Base-by-base conservation (phyloP, 2,888 invertebrate genomes). In the Drosophila borealis region DNA sequence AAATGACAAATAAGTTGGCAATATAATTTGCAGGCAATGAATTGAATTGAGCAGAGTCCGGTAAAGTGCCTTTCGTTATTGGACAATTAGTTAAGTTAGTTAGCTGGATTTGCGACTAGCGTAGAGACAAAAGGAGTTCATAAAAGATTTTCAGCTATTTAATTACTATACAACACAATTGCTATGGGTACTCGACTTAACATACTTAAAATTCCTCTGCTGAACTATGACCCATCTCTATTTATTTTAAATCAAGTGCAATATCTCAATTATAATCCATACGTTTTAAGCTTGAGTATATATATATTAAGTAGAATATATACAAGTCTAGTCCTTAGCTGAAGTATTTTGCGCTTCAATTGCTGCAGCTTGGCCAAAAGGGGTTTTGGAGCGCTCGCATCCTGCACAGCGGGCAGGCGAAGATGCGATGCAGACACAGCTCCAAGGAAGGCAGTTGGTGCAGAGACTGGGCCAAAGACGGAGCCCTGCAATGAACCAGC, bases 1-100 rank as follows among this genome's bases (percentile, higher is more conserved):
- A 48, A 61, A 64, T 77, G 76, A 76, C 78, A 76, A 76, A 77
- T 73, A 64, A 69, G 64, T 50, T 77, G 78, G 63, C 42, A 51
- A 73, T 59, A 69, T 68, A 77, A 75, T 75, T 75, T 64, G 63
- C 63, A 54, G 51, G 55, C 63, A 60, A 70, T 60, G 59, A 68
- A 73, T 61, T 45, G 37, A 45, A 25, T 41, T 41, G 29, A 37
- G 14, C 49, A 55, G 10, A 14, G 10, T 46, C 8, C 17, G 55
- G 33, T 42, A 8, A 29, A 65, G 56, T 53, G 48, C 13, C 29
- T 25, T 11, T 50, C 13, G 25, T 41, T 46, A 70, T 61, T 50
- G 46, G 50, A 21, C 29, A 70, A 70, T 62, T 56, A 51, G 50
- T 39, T n/a, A 34, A 29, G 8, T 29, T 49, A 14, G 55, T 48